phyloP scores from a whole-genome alignment of 2,113 vertebrate species.

The Pangasianodon hypophthalmus region DNA sequence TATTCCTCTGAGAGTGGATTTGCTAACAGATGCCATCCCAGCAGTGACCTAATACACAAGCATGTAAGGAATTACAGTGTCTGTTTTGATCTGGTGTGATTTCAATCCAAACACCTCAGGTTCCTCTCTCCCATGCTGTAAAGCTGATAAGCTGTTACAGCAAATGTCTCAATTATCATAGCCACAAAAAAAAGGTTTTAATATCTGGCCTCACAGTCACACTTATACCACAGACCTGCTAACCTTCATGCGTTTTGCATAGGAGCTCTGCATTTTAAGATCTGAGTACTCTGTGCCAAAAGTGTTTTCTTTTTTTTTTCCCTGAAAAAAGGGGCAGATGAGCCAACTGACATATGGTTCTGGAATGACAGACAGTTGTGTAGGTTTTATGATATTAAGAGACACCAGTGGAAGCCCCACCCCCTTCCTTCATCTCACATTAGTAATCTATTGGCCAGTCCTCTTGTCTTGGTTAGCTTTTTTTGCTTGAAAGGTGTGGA shows the following conservation, averaged over 20 bases:
- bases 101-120: conserved; percentile 11
- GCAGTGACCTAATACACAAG: background rate
- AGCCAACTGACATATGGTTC: background rate
- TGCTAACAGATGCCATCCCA: conserved; percentile 22
- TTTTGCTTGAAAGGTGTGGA: background rate
- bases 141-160: background rate
- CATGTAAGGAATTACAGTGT: background rate
- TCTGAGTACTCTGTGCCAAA: background rate
- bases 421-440: background rate
- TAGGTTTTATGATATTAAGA: background rate
- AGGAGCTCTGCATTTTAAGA: background rate
- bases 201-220: background rate
- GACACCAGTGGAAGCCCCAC: background rate
- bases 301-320: too few relatives aligned
- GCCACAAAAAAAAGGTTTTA: background rate
- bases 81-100: conserved; percentile 8
- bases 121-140: background rate
- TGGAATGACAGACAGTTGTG: background rate
- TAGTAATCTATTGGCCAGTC: background rate
- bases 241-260: background rate
- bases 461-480: background rate
- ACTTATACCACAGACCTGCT: background rate
- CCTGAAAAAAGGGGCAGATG: too few relatives aligned
- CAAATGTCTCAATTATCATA: conserved; percentile 13
- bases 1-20: background rate